A percentile compares a stretch with the other conserved stretches of the same genome.
Evolutionary conservation across 2,888 invertebrate species (phyloP).

Genomic region (Drosophila longiperda): DNA sequence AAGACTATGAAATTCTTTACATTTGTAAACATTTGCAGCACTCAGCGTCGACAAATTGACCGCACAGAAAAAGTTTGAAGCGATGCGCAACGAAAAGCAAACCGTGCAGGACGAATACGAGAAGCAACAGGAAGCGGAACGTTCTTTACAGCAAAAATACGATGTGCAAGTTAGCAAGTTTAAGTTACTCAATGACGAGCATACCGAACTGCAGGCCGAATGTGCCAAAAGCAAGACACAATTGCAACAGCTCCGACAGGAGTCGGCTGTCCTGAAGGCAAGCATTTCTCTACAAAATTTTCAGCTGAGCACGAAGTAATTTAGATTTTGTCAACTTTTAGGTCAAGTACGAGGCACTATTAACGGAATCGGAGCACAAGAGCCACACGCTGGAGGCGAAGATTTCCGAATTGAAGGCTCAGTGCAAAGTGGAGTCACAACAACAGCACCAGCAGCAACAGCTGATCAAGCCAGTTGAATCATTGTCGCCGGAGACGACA

Average conservation of each 20-base stretch:
- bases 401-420: constrained; percentile 61
- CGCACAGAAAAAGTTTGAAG: constrained; percentile 87
- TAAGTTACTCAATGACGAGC: constrained; percentile 86
- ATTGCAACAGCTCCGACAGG: constrained; percentile 85
- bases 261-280: constrained; percentile 85
- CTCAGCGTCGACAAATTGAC: constrained; percentile 87
- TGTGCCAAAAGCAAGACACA: constrained; percentile 85
- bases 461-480: constrained; percentile 60
- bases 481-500: constrained; percentile 45
- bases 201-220: constrained; percentile 86
- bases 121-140: constrained; percentile 85
- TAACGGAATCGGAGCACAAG: constrained; percentile 70
- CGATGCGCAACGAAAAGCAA: constrained; percentile 86
- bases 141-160: constrained; percentile 86
- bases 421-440: constrained; percentile 62
- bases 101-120: constrained; percentile 86
- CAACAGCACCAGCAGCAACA: constrained; percentile 52
- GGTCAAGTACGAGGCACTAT: constrained; percentile 79
- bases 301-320: not conserved
- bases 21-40: constrained; percentile 83
- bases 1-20: not conserved
- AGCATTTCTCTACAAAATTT: not conserved
- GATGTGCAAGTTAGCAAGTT: constrained; percentile 86
- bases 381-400: constrained; percentile 57
- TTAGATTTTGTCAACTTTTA: constrained; percentile 35